phyloP scores from a whole-genome alignment of 1,140 invertebrate species.

The Doryteuthis pealeii region DNA sequence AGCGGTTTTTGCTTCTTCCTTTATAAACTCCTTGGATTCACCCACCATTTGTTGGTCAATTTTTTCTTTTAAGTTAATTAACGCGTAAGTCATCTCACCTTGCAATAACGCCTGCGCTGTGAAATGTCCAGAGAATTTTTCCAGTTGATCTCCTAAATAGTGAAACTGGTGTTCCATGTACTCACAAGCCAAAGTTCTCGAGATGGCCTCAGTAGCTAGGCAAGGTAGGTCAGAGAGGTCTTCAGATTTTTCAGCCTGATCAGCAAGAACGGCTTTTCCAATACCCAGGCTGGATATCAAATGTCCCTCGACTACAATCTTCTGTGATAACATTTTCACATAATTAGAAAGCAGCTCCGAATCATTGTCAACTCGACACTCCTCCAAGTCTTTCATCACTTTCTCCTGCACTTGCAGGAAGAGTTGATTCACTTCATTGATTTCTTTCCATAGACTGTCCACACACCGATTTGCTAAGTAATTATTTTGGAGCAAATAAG shows the following conservation, averaged over 20 bases:
- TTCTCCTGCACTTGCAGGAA: slow-evolving; percentile 42
- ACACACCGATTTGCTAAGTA: slow-evolving; percentile 30
- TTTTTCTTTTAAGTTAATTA: slow-evolving; percentile 41
- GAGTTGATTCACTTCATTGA: slow-evolving; percentile 39
- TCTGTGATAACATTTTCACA: slow-evolving; percentile 48
- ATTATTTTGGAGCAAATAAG: slow-evolving; percentile 42
- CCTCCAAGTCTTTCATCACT: slow-evolving; percentile 35
- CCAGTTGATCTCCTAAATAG: slow-evolving; percentile 18
- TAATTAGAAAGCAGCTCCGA: slow-evolving; percentile 43
- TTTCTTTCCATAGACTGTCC: slow-evolving; percentile 42
- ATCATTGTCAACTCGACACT: slow-evolving; percentile 22
- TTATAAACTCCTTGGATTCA: not conserved
- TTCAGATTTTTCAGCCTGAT: not conserved
- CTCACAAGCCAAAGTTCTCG: slow-evolving; percentile 46
- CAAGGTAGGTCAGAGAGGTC: not conserved
- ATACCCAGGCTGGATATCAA: slow-evolving; percentile 28
- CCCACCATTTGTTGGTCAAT: slow-evolving; percentile 15
- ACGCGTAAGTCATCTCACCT: slow-evolving; percentile 50
- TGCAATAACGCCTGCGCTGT: slow-evolving; percentile 42
- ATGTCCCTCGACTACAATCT: slow-evolving; percentile 48
- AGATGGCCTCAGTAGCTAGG: slow-evolving; percentile 46
- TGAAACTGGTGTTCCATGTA: slow-evolving; percentile 38
- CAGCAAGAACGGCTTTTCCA: not conserved
- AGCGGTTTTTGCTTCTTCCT: not conserved
- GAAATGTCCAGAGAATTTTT: slow-evolving; percentile 40